A percentile compares a stretch with the other conserved stretches of the same genome.
Conservation (phyloP, 2,113 vertebrate species). For the Sylvicapra grimmia region DNA sequence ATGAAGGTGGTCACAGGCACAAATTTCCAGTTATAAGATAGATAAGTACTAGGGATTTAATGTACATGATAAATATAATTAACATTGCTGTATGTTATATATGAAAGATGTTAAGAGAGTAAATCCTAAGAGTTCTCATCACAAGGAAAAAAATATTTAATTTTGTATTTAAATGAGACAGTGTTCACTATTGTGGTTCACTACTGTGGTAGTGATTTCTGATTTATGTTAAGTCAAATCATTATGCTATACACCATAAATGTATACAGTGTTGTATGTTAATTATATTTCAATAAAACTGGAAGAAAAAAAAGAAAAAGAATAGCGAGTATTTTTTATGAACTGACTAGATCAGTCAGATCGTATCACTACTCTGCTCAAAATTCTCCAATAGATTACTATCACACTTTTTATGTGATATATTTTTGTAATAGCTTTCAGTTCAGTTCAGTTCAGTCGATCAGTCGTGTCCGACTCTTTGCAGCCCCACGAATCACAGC, state of each 20-base stretch:
- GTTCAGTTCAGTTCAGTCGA: too few species aligned
- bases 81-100: not conserved
- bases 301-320: not conserved
- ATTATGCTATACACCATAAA: not conserved
- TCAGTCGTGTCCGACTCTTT: too few species aligned
- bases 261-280: not conserved
- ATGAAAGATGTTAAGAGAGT: not conserved
- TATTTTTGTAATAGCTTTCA: not conserved
- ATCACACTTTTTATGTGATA: not conserved
- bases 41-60: not conserved
- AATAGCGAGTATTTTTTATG: not conserved
- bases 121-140: not conserved
- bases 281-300: not conserved
- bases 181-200: not conserved
- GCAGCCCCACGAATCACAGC: too few species aligned
- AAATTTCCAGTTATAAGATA: not conserved
- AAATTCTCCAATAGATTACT: not conserved
- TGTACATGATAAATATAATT: not conserved
- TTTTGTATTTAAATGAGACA: not conserved
- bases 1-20: not conserved
- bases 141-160: not conserved
- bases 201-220: not conserved
- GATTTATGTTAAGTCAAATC: not conserved
- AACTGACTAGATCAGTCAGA: not conserved
- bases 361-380: not conserved